Base-by-base conservation (phyloP, 1,140 invertebrate species). In the Drosophila ambigua region DNA sequence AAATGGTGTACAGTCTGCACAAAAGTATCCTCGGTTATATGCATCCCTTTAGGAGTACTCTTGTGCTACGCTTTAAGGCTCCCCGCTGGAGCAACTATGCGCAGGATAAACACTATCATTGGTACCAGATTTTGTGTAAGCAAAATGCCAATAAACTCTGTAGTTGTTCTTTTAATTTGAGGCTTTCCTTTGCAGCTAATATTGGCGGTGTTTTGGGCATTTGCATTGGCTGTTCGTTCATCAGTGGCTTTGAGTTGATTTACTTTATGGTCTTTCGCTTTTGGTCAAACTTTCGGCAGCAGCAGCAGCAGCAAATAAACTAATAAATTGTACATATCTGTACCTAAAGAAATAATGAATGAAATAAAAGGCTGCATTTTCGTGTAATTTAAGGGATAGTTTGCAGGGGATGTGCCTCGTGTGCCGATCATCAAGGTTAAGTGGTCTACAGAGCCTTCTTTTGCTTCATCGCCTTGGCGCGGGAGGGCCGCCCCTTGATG, bases 371-470 rank as follows among this genome's bases (percentile, higher is more conserved):
- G 35, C 62, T 52, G 44, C 15, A n/a, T 44, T 39, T 43, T 28
- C 15, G 16, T 20, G 4, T 45, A 39, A 7, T 50, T 39, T 11
- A 23, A 20, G 41, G 7, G 23, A 31, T 35, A 59, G 11, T 35
- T 26, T 9, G 16, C 7, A 11, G n/a, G 9, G 44, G 60, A 44
- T 57, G 68, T 48, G 39, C 8, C 55, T 16, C 39, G 69, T 65
- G 57, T 69, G 73, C 35, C 64, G 80, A 84, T 83, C 81, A 77
- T 63, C 77, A 85, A 80, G 81, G 81, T 77, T 77, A 78, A 82
- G 69, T 82, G 59, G 78, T 79, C 55, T 72, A 45, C 57, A 61
- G 64, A 52, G 66, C 20, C 52, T 13, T 31, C 57, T 65, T 73
- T 50, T 72, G 68, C 35, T 68, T 62, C 44, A 48, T 49, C 53